Evolutionary conservation across 2,797 vertebrate genomes (phyloP).

Genomic region (Hydrophis major): DNA sequence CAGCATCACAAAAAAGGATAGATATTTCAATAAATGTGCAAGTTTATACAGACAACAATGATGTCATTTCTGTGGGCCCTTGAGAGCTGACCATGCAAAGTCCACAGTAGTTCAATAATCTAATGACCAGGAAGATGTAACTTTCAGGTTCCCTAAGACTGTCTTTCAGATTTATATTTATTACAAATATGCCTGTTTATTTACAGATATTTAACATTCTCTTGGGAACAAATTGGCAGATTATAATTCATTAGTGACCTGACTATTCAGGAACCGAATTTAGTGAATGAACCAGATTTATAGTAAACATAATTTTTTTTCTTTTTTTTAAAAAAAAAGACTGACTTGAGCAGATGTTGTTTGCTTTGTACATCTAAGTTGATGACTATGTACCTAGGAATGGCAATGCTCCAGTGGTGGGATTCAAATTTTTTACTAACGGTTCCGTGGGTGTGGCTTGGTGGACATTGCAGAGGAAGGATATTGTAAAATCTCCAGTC

Average conservation of each 20-base stretch:
- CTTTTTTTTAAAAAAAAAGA: neutral
- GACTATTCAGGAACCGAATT: neutral
- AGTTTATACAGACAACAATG: neutral
- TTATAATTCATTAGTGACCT: neutral
- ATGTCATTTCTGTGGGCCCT: neutral
- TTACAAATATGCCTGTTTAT: neutral
- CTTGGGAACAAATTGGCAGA: neutral
- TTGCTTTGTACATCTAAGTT: neutral
- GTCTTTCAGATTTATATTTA: neutral
- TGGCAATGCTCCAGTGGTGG: neutral
- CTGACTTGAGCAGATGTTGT: conserved; percentile 15
- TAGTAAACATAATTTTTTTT: neutral
- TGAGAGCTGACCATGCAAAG: neutral
- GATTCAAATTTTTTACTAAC: too few relatives aligned
- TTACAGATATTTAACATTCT: neutral
- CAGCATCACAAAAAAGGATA: neutral
- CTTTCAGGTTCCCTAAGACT: neutral
- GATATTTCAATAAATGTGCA: neutral
- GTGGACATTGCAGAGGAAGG: too few relatives aligned
- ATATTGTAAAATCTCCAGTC: too few relatives aligned
- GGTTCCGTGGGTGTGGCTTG: too few relatives aligned
- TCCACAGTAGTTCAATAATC: neutral
- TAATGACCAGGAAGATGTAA: neutral
- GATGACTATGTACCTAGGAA: neutral
- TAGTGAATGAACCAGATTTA: neutral